phyloP scores from a whole-genome alignment of 2,113 vertebrate genomes.

The Turdus rufiventris region DNA sequence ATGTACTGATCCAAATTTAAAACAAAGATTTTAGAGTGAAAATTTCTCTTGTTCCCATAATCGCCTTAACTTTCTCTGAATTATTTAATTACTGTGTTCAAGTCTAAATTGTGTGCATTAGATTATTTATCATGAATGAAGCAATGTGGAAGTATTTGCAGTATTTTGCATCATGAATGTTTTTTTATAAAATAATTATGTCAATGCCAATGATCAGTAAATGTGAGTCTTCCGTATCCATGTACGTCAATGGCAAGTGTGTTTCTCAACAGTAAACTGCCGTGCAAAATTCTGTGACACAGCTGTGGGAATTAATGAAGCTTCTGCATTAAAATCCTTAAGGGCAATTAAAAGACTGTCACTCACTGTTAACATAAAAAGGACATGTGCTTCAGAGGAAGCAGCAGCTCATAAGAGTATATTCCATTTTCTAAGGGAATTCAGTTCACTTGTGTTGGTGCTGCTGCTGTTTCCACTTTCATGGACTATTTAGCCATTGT shows the following conservation, averaged over 20 bases:
- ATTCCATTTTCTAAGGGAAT: background rate
- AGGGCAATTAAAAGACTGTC: background rate
- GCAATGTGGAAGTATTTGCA: background rate
- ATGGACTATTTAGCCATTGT: background rate
- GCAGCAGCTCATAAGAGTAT: background rate
- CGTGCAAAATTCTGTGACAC: background rate
- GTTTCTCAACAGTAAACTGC: background rate
- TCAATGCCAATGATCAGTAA: background rate
- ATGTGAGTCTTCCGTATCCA: background rate
- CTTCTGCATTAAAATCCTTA: background rate
- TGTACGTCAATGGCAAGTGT: background rate
- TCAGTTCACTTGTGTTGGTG: background rate
- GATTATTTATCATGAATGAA: background rate
- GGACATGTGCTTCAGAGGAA: background rate
- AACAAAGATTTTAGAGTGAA: background rate
- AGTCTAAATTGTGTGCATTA: background rate
- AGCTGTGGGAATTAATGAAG: background rate
- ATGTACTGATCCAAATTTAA: background rate
- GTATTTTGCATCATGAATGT: background rate
- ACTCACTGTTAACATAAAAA: background rate
- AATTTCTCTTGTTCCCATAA: background rate
- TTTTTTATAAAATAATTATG: background rate
- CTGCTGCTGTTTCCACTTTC: background rate
- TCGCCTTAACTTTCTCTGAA: background rate
- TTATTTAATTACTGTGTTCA: background rate